A percentile compares a stretch with the other conserved stretches of the same genome.
These are phyloP conservation scores for Xiphophorus couchianus DNA, from an alignment of 2,113 vertebrate genomes.

Conservation along the genomic window DNA sequence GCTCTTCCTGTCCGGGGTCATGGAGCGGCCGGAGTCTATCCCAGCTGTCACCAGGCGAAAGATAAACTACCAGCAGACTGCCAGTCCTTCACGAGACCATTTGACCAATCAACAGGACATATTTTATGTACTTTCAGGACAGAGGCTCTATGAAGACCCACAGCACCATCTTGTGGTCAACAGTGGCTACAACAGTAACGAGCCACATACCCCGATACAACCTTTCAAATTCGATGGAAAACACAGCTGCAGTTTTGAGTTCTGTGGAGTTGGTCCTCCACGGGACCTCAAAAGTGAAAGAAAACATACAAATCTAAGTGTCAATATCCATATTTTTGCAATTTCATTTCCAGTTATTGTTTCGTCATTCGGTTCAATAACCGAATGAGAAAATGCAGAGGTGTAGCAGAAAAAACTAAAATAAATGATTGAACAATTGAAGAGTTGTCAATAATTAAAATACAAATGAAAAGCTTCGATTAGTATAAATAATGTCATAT, in stretches of 20 bases:
- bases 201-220: background rate
- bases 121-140: background rate
- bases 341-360: too few relatives aligned
- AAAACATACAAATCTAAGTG: background rate
- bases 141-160: conserved; percentile 8
- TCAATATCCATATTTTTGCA: too few relatives aligned
- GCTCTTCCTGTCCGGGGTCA: background rate
- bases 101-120: background rate
- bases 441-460: too few relatives aligned
- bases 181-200: background rate
- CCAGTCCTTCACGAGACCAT: background rate
- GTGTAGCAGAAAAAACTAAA: too few relatives aligned
- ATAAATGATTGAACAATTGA: too few relatives aligned
- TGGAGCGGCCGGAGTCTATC: background rate
- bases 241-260: too few relatives aligned
- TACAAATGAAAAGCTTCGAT: too few relatives aligned
- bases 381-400: too few relatives aligned
- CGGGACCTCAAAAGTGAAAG: background rate
- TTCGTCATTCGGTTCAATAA: too few relatives aligned
- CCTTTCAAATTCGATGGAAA: background rate
- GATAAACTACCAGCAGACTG: background rate
- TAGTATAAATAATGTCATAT: too few relatives aligned
- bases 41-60: background rate
- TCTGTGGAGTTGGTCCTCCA: background rate
- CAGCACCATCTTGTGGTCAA: conserved; percentile 62